Base-by-base conservation (phyloP, 2,113 vertebrate genomes). In the Otocyon megalotis region DNA sequence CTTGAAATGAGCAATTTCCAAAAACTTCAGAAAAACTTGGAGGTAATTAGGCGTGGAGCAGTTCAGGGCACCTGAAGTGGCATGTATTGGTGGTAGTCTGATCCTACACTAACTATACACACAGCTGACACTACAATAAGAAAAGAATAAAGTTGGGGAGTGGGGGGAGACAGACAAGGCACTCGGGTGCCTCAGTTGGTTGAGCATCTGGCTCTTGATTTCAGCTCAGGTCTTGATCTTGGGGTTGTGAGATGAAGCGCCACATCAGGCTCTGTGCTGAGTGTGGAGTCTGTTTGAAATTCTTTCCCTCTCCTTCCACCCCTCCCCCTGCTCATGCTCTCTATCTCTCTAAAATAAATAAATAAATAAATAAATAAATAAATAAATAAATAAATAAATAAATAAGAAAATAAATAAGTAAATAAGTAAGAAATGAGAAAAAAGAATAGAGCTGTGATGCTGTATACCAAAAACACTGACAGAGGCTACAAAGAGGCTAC, bases 21-120 rank as follows among this genome's bases (percentile, higher is more conserved):
- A 76, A 94, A 88, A 71, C 62, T 96, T 94, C 69, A 74, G 69
- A 94, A 60, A 93, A 90, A 91, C 15, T 22, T 48, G 24, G 32
- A 90, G 50, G 32, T 30, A 79, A n/a, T 65, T 86, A 60, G 15
- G 15, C 48, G 86, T 88, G 12, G 60, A 94, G 71, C 2, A 74
- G 50, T 62, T 95, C 43, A 74, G 53, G 60, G 58, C 6, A 56
- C 26, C n/a, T 91, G 63, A 91, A 50, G 43, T n/a, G 13, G 53
- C 56, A 63, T 93, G 48, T 74, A 5, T 65, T 85, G 60, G 82
- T 15, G 72, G 9, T 84, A 74, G 56, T 81, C 24, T 76, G 43
- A 88, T 84, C n/a, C 20, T 81, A 92, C 20, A 58, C 19, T 88
- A 88, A 56, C 11, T 88, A 63, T 80, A 16, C 4, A 88, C n/a